phyloP scores from a whole-genome alignment of 2,113 vertebrate genomes.

The Ibidorhyncha struthersii region DNA sequence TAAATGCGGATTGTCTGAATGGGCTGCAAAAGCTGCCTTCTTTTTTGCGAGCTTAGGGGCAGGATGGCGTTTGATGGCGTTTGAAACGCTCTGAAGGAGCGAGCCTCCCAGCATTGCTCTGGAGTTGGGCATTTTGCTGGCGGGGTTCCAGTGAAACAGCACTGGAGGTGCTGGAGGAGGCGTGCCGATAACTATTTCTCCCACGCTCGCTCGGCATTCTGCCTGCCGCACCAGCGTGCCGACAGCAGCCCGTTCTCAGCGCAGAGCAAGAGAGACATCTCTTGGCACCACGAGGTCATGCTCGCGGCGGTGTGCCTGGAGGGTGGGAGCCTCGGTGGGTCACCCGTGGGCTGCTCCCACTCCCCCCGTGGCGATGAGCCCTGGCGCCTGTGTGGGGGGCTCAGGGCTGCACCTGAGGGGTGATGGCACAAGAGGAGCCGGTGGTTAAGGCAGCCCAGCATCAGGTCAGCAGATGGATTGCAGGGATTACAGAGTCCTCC shows the following conservation, averaged over 20 bases:
- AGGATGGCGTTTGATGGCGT: neutral
- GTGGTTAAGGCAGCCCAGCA: neutral
- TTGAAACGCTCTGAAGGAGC: rapidly evolving
- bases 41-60: rapidly evolving
- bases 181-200: neutral
- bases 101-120: neutral
- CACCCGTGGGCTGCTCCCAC: neutral
- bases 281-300: neutral
- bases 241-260: neutral
- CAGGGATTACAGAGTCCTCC: neutral
- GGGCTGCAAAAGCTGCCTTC: neutral
- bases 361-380: neutral
- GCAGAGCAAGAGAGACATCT: slow-evolving; percentile 31
- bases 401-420: neutral
- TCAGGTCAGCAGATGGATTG: neutral
- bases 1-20: neutral
- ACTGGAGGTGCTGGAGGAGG: neutral
- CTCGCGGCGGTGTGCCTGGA: rapidly evolving
- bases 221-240: neutral
- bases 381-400: rapidly evolving
- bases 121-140: neutral
- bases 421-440: neutral
- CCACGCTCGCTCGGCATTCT: rapidly evolving
- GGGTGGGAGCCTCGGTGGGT: neutral
- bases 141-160: neutral